Evolutionary conservation across 2,113 vertebrate species (phyloP).

Genomic region (Cettia cetti): DNA sequence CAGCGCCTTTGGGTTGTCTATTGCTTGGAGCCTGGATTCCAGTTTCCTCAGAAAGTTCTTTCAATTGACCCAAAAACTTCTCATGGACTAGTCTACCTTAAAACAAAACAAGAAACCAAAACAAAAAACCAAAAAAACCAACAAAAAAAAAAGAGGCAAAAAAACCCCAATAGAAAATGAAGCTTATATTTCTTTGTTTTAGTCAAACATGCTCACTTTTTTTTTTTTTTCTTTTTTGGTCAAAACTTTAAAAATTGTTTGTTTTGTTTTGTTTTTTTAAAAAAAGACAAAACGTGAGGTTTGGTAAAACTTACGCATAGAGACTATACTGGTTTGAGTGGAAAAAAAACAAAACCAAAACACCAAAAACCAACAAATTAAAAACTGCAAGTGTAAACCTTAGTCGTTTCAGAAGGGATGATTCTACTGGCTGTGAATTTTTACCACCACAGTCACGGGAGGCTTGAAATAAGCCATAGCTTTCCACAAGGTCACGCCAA

Average conservation of each 20-base stretch:
- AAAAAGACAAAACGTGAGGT: slow-evolving; percentile 75
- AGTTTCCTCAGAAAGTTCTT: slow-evolving; percentile 36
- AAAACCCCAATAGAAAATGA: slow-evolving; percentile 32
- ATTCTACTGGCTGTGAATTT: slow-evolving; percentile 66
- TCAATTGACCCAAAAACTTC: slow-evolving; percentile 57
- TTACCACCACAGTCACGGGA: slow-evolving; percentile 61
- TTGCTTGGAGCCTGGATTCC: slow-evolving; percentile 52
- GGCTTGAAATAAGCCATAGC: slow-evolving; percentile 63
- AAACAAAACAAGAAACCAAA: neutral
- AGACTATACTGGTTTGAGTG: slow-evolving; percentile 55
- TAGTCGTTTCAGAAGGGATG: slow-evolving; percentile 64
- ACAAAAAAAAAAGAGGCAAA: neutral
- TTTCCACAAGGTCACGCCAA: slow-evolving; percentile 66
- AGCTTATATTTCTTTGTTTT: slow-evolving; percentile 66
- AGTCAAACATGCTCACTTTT: slow-evolving; percentile 40
- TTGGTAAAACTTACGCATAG: slow-evolving; percentile 72
- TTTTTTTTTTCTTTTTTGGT: slow-evolving; percentile 78
- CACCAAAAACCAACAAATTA: neutral
- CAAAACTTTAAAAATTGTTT: slow-evolving; percentile 75
- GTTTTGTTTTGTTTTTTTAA: neutral
- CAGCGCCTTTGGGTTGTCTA: neutral
- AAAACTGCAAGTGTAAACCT: slow-evolving; percentile 66
- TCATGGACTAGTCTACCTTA: slow-evolving; percentile 57
- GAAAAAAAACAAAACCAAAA: neutral
- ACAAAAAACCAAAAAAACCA: neutral